Percentiles rank a stretch among this genome's conserved stretches.
Evolutionary conservation across 1,140 invertebrate genomes (phyloP).

Genomic region (Phocides pigmalion): DNA sequence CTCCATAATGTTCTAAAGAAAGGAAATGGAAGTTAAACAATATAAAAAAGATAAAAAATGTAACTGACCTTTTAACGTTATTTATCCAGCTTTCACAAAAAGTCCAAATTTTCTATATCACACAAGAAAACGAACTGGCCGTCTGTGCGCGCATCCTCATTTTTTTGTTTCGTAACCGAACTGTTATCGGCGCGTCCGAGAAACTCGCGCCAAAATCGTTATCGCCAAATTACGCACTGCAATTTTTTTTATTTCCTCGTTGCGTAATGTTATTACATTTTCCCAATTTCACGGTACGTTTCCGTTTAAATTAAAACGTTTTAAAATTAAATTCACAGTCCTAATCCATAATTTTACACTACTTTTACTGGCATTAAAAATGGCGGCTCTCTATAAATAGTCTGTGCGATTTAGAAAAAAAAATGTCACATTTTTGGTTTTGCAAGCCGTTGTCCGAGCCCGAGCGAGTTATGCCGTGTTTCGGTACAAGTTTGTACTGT

Average conservation of each 20-base stretch:
- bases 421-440: slow-evolving; percentile 63
- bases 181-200: slow-evolving; percentile 34
- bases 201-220: slow-evolving; percentile 59
- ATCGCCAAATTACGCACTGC: slow-evolving; percentile 52
- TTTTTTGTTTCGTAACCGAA: slow-evolving; percentile 31
- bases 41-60: not conserved
- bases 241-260: slow-evolving; percentile 58
- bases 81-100: slow-evolving; percentile 24
- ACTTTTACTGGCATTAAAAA: slow-evolving; percentile 38
- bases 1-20: no score
- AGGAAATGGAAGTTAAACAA: not conserved
- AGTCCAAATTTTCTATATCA: slow-evolving; percentile 35
- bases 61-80: slow-evolving; percentile 22
- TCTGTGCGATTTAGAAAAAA: slow-evolving; percentile 29
- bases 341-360: slow-evolving; percentile 34
- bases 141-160: slow-evolving; percentile 21
- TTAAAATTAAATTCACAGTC: slow-evolving; percentile 50
- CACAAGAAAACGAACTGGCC: slow-evolving; percentile 21
- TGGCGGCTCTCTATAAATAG: slow-evolving; percentile 30
- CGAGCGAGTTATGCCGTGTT: slow-evolving; percentile 46
- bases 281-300: slow-evolving; percentile 64
- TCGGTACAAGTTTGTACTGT: slow-evolving; percentile 18
- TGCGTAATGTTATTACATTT: slow-evolving; percentile 59
- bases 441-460: slow-evolving; percentile 42
- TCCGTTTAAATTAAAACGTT: slow-evolving; percentile 42